These are phyloP conservation scores for Platycheirus albimanus DNA, from an alignment of 2,888 invertebrate species.

Conservation along the genomic window DNA sequence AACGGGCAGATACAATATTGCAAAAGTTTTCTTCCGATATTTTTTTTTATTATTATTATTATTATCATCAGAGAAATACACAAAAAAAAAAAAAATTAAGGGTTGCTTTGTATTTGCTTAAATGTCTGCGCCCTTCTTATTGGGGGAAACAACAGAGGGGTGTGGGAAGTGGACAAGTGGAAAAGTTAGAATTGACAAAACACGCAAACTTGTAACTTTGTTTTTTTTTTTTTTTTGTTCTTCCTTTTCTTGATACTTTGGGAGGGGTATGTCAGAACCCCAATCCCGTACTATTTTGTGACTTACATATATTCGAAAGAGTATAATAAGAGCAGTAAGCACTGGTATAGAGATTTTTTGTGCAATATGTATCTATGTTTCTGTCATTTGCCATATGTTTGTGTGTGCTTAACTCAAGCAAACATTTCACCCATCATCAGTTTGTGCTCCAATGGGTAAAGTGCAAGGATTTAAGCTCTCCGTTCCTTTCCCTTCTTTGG, in stretches of 20 bases:
- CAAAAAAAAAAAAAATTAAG: too few relatives aligned
- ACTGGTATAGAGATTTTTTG: conserved; percentile 45
- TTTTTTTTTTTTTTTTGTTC: conserved; percentile 29
- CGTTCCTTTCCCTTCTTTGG: not conserved
- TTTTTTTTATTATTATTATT: conserved; percentile 19
- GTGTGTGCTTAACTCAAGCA: conserved; percentile 22
- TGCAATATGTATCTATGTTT: conserved; percentile 42
- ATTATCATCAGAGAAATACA: conserved; percentile 10
- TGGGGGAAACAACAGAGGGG: not conserved
- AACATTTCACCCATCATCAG: not conserved
- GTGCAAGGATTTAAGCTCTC: conserved; percentile 33
- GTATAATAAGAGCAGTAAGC: conserved; percentile 35
- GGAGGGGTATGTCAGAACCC: not conserved
- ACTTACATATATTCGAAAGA: conserved; percentile 25
- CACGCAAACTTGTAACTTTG: conserved; percentile 71
- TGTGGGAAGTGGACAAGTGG: conserved; percentile 61
- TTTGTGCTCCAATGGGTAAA: conserved; percentile 34
- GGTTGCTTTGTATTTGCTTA: conserved; percentile 71
- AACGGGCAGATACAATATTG: conserved; percentile 65
- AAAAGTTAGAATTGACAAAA: conserved; percentile 73
- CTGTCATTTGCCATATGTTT: conserved; percentile 44
- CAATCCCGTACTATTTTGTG: conserved; percentile 6
- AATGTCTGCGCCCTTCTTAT: conserved; percentile 50
- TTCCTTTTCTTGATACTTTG: not conserved
- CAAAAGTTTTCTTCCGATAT: conserved; percentile 62